phyloP scores from a whole-genome alignment of 2,888 invertebrate species.

The Acronicta leporina region DNA sequence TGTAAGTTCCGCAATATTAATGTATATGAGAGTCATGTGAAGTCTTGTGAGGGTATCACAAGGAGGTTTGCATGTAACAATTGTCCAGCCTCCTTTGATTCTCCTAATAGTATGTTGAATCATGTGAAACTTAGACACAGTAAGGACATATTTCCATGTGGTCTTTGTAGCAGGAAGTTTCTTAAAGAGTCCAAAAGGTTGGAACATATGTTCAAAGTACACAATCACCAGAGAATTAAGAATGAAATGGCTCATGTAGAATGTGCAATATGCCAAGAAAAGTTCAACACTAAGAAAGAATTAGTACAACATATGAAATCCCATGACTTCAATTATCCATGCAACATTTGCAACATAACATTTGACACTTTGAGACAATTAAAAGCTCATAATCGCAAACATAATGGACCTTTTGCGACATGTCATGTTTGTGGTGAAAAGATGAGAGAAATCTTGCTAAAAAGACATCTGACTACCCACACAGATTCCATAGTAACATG shows the following conservation, averaged over 20 bases:
- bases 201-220: constrained; percentile 67
- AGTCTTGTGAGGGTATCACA: constrained; percentile 57
- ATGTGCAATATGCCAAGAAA: constrained; percentile 41
- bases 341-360: constrained; percentile 40
- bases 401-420: constrained; percentile 38
- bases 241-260: constrained; percentile 33
- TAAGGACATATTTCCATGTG: constrained; percentile 62
- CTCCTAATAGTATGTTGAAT: constrained; percentile 50
- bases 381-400: constrained; percentile 42
- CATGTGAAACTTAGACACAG: constrained; percentile 63
- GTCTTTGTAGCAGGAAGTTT: constrained; percentile 62
- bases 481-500: constrained; percentile 44
- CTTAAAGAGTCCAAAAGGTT: constrained; percentile 45
- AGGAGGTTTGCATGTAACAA: constrained; percentile 58
- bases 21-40: constrained; percentile 58
- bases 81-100: constrained; percentile 69
- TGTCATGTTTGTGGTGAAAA: constrained; percentile 55
- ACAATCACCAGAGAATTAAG: constrained; percentile 64
- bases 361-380: constrained; percentile 40
- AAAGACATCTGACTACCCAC: constrained; percentile 52
- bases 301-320: constrained; percentile 63
- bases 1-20: constrained; percentile 58
- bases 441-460: constrained; percentile 48
- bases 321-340: constrained; percentile 37
- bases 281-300: constrained; percentile 61